These are phyloP conservation scores for Brachionus rotundiformis DNA, from an alignment of 1,140 invertebrate genomes.

Conservation along the genomic window DNA sequence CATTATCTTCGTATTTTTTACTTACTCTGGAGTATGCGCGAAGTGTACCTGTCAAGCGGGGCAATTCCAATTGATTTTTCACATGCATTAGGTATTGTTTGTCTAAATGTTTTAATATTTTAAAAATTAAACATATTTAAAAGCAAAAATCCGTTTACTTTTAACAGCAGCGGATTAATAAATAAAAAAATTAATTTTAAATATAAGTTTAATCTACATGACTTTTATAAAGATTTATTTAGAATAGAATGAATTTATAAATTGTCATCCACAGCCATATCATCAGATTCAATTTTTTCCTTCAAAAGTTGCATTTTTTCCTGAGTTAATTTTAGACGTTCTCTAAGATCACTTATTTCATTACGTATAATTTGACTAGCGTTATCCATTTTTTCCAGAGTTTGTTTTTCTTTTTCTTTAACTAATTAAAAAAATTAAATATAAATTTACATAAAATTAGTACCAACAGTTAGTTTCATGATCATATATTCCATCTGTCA, in stretches of 20 bases:
- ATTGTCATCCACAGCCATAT: not conserved
- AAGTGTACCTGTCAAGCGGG: slow-evolving; percentile 58
- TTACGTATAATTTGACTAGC: slow-evolving; percentile 13
- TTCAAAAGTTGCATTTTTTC: slow-evolving; percentile 38
- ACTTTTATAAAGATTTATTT: not conserved
- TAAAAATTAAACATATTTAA: no score
- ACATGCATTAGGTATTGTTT: not conserved
- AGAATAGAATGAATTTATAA: not conserved
- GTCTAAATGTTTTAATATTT: no score
- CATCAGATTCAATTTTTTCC: slow-evolving; percentile 35
- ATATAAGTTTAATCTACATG: not conserved
- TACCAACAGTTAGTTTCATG: slow-evolving; percentile 26
- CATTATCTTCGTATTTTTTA: slow-evolving; percentile 37
- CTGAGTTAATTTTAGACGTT: slow-evolving; percentile 33
- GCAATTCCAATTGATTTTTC: slow-evolving; percentile 53
- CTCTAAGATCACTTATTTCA: slow-evolving; percentile 37
- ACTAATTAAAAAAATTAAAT: not conserved
- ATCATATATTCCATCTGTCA: not conserved
- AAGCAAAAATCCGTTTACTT: not conserved
- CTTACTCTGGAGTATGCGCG: slow-evolving; percentile 57
- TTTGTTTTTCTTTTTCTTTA: slow-evolving; percentile 29
- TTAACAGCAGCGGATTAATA: no score
- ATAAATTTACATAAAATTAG: not conserved
- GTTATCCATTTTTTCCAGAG: slow-evolving; percentile 42
- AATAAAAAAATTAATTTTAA: no score